These are phyloP conservation scores for Charadrius vociferus DNA, from an alignment of 2,113 vertebrate species.

Conservation along the genomic window DNA sequence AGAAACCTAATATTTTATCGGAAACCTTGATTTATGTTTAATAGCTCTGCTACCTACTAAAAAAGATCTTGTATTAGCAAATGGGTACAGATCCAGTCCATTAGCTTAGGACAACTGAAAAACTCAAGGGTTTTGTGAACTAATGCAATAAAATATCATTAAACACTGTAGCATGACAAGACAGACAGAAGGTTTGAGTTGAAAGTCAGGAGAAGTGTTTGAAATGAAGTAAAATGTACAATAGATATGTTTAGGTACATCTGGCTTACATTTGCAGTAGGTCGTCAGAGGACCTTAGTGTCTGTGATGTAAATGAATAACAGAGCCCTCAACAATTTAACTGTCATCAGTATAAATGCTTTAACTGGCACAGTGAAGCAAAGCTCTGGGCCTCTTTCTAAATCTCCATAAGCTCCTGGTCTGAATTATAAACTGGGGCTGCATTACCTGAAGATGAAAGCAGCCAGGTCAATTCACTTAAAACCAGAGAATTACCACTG, in stretches of 20 bases:
- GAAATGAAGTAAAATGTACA: constrained; percentile 79
- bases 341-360: constrained; percentile 87
- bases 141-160: constrained; percentile 81
- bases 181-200: constrained; percentile 76
- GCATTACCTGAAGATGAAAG: constrained; percentile 85
- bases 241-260: constrained; percentile 78
- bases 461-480: constrained; percentile 75
- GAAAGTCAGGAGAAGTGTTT: constrained; percentile 75
- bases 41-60: constrained; percentile 68
- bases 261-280: constrained; percentile 88
- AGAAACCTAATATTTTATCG: constrained; percentile 68
- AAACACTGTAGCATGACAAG: constrained; percentile 76
- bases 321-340: constrained; percentile 87
- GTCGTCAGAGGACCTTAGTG: constrained; percentile 80
- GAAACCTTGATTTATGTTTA: constrained; percentile 69
- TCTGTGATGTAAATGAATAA: constrained; percentile 88
- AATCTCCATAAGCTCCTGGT: constrained; percentile 79
- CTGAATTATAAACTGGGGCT: constrained; percentile 72
- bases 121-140: constrained; percentile 77
- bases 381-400: constrained; percentile 64
- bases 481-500: constrained; percentile 72
- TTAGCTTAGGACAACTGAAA: constrained; percentile 76
- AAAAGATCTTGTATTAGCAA: constrained; percentile 76
- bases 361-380: constrained; percentile 75
- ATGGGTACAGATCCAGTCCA: constrained; percentile 79